phyloP scores from a whole-genome alignment of 1,140 invertebrate species.

The Aricia agestis region DNA sequence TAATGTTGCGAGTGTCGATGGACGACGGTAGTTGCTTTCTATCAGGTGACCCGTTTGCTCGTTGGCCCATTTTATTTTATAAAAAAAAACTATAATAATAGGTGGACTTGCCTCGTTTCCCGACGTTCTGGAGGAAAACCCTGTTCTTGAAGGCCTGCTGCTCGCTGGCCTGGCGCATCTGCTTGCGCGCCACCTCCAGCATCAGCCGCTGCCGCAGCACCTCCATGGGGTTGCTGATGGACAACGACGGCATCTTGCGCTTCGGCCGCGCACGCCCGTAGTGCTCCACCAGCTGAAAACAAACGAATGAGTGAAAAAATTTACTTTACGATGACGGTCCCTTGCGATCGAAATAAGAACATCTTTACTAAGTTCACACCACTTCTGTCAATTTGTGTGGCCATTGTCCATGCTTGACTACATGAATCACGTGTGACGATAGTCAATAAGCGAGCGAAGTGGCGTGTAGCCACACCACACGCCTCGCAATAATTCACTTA shows the following conservation, averaged over 20 bases:
- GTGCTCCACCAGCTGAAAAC: slow-evolving; percentile 36
- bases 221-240: slow-evolving; percentile 87
- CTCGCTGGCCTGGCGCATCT: slow-evolving; percentile 81
- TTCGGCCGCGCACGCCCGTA: slow-evolving; percentile 62
- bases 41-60: too few species aligned
- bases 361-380: too few species aligned
- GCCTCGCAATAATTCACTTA: background rate
- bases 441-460: slow-evolving; percentile 4
- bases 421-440: background rate
- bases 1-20: too few species aligned
- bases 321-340: too few species aligned
- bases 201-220: slow-evolving; percentile 84
- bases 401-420: too few species aligned
- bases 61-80: too few species aligned
- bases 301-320: too few species aligned
- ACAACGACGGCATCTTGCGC: slow-evolving; percentile 82
- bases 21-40: too few species aligned
- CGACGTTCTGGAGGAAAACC: slow-evolving; percentile 77
- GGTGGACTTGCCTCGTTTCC: slow-evolving; percentile 70
- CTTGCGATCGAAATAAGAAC: too few species aligned
- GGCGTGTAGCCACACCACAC: background rate
- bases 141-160: slow-evolving; percentile 78
- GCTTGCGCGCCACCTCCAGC: slow-evolving; percentile 84
- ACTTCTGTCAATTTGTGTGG: too few species aligned
- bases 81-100: too few species aligned